Base-by-base conservation (phyloP, 2,888 invertebrate species). In the Listrodromus nycthemerus region DNA sequence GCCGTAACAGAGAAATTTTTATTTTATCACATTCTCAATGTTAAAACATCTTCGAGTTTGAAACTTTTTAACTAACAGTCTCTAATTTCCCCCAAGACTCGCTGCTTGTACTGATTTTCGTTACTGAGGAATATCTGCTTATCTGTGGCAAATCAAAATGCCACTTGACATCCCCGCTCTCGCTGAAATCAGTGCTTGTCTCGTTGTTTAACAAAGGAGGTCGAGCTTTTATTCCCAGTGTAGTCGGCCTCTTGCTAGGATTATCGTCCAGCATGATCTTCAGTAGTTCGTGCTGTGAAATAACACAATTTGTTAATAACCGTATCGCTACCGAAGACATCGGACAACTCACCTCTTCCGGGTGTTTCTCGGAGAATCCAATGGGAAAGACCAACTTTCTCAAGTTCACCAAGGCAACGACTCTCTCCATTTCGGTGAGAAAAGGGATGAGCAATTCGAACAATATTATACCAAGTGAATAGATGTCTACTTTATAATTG, bases 401-500 rank as follows among this genome's bases (percentile, higher is more conserved):
- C 52, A 97, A 94, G 85, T 95, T 94, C 76, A 95, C 94, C 71
- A 98, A 94, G 7, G 96, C 95, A 55, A 95, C 93, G 84, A 97
- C 95, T 73, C 99, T 95, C 94, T 99, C 99, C 95, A 98, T 97
- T 93, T 98, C 97, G 0, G 99, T 99, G 10, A 94, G 94, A 93
- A 99, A 99, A 21, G 98, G 97, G 74, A 97, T 96, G 58, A 99
- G 94, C 79, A 99, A 93, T 94, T 99, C 99, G 93, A 98, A 98
- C 87, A 99, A 95, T 84, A 99, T 98, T 81, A 99, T 95, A 0
- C 99, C 99, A 86, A 99, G 94, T 0, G 99, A 98, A 94, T 97
- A 99, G 82, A 99, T 98, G 93, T 99, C 99, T 76, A 99, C 98
- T 94, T 98, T 98, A 93, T 96, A 97, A 91, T 96, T 96, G 92